Evolutionary conservation across 64 coral and sea anemone species (phyloP).

Genomic region (Orbicella faveolata): DNA sequence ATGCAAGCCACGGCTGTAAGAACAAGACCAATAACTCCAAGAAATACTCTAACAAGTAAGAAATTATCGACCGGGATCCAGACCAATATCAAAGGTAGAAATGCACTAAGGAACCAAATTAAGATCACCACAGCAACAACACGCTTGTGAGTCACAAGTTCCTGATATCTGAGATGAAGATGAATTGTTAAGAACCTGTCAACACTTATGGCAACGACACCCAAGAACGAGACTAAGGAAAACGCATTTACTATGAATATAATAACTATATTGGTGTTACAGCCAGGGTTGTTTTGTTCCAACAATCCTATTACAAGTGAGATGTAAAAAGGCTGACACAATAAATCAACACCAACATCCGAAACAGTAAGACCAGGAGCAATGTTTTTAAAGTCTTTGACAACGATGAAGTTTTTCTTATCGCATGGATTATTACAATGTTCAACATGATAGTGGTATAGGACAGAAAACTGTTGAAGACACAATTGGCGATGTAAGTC

Average conservation of each 20-base stretch:
- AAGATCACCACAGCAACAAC: background rate
- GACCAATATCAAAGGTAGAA: background rate
- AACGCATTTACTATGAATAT: background rate
- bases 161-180: conserved; percentile 21
- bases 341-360: background rate
- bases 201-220: background rate
- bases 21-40: background rate
- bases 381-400: too few relatives aligned
- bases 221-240: background rate
- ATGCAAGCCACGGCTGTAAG: background rate
- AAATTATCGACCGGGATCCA: background rate
- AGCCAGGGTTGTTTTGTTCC: background rate
- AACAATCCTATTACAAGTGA: background rate
- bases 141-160: background rate
- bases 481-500: too few relatives aligned
- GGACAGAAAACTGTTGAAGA: too few relatives aligned
- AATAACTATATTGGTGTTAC: background rate
- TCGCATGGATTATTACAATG: too few relatives aligned
- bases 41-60: background rate
- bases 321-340: background rate
- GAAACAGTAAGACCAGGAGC: too few relatives aligned
- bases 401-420: too few relatives aligned
- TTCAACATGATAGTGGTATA: too few relatives aligned
- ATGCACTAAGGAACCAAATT: background rate
- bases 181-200: conserved; percentile 5